Evolutionary conservation across 1,140 invertebrate genomes (phyloP).

Genomic region (Acromyrmex charruanus): DNA sequence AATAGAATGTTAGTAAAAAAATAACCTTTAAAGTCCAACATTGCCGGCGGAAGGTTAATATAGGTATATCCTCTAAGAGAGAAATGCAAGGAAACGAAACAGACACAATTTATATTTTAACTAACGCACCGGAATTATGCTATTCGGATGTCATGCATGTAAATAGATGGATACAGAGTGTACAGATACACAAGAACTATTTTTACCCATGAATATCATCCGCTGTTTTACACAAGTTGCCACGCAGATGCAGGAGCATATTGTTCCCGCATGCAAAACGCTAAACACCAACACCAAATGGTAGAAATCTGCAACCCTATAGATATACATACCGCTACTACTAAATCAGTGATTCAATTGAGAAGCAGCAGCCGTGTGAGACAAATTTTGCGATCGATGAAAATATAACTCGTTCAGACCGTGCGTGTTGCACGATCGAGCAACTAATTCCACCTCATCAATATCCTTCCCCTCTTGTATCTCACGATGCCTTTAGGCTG

Average conservation of each 20-base stretch:
- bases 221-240: constrained; percentile 19
- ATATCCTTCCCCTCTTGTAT: neutral
- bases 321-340: neutral
- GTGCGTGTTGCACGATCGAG: constrained; percentile 38
- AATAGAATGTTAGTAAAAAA: no score
- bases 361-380: constrained; percentile 45
- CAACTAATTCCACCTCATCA: constrained; percentile 67
- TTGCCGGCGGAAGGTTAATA: no score
- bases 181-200: neutral
- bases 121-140: neutral
- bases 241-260: neutral
- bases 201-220: constrained; percentile 24
- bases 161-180: neutral
- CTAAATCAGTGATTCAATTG: constrained; percentile 50
- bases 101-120: neutral
- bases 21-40: no score
- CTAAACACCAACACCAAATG: constrained; percentile 18
- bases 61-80: neutral
- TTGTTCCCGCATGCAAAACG: constrained; percentile 8
- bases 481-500: neutral
- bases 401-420: constrained; percentile 67
- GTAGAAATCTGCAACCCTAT: constrained; percentile 3
- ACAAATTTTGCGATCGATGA: constrained; percentile 71
- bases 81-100: neutral
- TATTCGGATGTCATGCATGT: neutral